phyloP scores from a whole-genome alignment of 2,888 invertebrate species.

The Troglohyphantes excavatus region DNA sequence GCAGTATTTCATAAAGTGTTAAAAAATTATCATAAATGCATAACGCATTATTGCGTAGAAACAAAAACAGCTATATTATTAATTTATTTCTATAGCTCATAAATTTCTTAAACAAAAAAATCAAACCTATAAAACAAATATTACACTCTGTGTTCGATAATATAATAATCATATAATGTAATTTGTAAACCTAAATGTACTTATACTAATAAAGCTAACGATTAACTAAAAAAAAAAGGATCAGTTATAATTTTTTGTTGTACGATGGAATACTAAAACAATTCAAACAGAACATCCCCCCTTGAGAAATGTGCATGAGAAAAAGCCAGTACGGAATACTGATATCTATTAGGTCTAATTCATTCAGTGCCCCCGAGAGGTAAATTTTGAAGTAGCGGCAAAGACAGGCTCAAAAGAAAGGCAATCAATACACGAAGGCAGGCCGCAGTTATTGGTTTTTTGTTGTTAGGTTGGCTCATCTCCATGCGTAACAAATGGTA shows the following conservation, averaged over 20 bases:
- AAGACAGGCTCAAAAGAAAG: conserved; percentile 26
- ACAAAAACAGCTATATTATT: too few relatives aligned
- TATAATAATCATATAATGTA: neutral
- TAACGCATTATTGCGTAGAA: too few relatives aligned
- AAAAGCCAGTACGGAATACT: neutral
- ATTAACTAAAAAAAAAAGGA: neutral
- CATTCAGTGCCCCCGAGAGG: conserved; percentile 39
- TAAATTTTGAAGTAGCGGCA: conserved; percentile 44
- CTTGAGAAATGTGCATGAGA: neutral
- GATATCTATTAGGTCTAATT: conserved; percentile 57
- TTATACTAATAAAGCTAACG: neutral
- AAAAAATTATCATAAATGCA: too few relatives aligned
- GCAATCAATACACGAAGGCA: conserved; percentile 59
- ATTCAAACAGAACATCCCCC: neutral
- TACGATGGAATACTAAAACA: neutral
- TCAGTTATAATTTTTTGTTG: neutral
- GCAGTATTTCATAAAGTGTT: too few relatives aligned
- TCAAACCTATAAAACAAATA: too few relatives aligned
- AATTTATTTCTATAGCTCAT: too few relatives aligned
- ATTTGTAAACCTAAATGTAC: neutral
- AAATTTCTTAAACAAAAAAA: too few relatives aligned
- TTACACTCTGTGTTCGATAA: neutral
- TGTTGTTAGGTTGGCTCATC: conserved; percentile 65
- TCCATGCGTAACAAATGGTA: conserved; percentile 75
- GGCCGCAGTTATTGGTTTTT: conserved; percentile 64